phyloP scores from a whole-genome alignment of 2,888 invertebrate genomes.

The Nomada fucata region DNA sequence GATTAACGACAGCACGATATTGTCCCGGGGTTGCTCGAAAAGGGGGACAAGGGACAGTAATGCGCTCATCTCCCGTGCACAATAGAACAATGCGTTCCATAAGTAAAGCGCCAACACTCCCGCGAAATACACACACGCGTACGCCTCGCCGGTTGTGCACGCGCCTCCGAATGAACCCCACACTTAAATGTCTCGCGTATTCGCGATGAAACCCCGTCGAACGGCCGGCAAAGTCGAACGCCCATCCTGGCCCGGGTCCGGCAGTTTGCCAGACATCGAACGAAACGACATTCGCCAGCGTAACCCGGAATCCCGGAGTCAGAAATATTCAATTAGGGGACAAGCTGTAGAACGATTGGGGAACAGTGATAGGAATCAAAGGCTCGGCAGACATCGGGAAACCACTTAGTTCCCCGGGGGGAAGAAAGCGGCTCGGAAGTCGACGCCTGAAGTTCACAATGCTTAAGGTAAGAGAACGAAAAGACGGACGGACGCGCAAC shows the following conservation, averaged over 20 bases:
- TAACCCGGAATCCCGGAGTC: neutral
- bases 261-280: neutral
- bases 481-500: constrained; percentile 67
- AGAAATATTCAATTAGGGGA: neutral
- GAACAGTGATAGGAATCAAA: constrained; percentile 3
- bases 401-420: constrained; percentile 57
- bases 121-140: constrained; percentile 63
- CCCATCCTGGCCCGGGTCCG: neutral
- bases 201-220: constrained; percentile 36
- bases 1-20: constrained; percentile 75
- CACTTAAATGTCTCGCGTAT: constrained; percentile 53
- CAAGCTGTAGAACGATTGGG: constrained; percentile 3
- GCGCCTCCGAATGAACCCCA: constrained; percentile 56
- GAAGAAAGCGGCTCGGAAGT: constrained; percentile 56
- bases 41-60: constrained; percentile 77
- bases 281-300: neutral
- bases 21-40: constrained; percentile 74
- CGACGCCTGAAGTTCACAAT: constrained; percentile 58
- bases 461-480: constrained; percentile 63
- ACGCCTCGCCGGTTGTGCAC: constrained; percentile 8
- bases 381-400: constrained; percentile 31
- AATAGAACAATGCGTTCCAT: constrained; percentile 76
- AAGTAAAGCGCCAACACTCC: constrained; percentile 75
- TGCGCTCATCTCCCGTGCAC: constrained; percentile 75
- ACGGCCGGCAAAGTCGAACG: constrained; percentile 6